These are phyloP conservation scores for Noctua comes DNA, from an alignment of 2,888 invertebrate species.

Conservation along the genomic window DNA sequence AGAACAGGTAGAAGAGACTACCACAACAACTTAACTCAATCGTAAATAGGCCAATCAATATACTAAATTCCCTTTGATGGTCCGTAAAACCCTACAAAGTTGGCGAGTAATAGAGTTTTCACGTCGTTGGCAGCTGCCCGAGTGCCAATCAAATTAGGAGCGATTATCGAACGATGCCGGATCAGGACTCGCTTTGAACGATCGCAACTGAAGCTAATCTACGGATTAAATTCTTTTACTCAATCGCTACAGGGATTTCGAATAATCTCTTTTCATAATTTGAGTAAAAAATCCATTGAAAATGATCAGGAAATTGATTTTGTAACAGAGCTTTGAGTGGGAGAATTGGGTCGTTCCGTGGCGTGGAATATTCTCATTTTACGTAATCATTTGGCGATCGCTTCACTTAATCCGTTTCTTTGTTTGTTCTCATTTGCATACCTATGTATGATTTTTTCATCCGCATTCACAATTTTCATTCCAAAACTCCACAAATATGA, in stretches of 20 bases:
- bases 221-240: conserved; percentile 81
- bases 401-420: conserved; percentile 18
- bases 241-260: conserved; percentile 70
- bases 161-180: conserved; percentile 80
- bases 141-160: conserved; percentile 87
- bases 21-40: conserved; percentile 53
- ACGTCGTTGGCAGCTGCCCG: conserved; percentile 84
- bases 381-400: conserved; percentile 22
- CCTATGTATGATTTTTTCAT: not conserved
- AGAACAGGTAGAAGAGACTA: conserved; percentile 40
- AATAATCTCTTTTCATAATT: conserved; percentile 62
- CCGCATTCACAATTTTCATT: not conserved
- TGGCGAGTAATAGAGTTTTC: conserved; percentile 83
- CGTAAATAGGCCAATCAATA: conserved; percentile 77
- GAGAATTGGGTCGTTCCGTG: conserved; percentile 36
- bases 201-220: conserved; percentile 78
- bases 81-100: conserved; percentile 78
- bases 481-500: not conserved
- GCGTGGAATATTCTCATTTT: conserved; percentile 30
- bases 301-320: conserved; percentile 62
- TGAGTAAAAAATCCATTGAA: conserved; percentile 52
- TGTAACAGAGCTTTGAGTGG: conserved; percentile 38
- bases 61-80: conserved; percentile 75
- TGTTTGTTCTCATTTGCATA: conserved; percentile 22
- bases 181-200: conserved; percentile 77